These are phyloP conservation scores for Zaprionus lachaisei DNA, from an alignment of 1,140 invertebrate species.

Conservation along the genomic window DNA sequence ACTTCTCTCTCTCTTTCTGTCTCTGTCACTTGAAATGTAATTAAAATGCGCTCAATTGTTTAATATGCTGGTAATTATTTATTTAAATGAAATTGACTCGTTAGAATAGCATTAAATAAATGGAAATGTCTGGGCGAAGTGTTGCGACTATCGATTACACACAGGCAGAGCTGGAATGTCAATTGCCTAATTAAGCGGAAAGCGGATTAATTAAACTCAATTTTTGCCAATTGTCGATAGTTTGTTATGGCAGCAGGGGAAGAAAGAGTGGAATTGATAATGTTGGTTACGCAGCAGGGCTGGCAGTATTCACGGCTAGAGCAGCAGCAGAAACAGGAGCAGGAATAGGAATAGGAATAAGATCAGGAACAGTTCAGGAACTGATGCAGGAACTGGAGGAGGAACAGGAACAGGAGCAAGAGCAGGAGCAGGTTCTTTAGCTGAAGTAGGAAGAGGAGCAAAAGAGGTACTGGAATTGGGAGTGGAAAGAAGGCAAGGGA, in stretches of 20 bases:
- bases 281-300: too few relatives aligned
- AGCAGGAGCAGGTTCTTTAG: too few relatives aligned
- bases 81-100: constrained; percentile 28
- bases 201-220: constrained; percentile 50
- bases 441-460: too few relatives aligned
- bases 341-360: too few relatives aligned
- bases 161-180: background rate
- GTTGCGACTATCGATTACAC: constrained; percentile 33
- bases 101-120: constrained; percentile 46
- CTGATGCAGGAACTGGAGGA: too few relatives aligned
- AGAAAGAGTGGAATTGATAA: too few relatives aligned
- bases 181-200: constrained; percentile 52
- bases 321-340: too few relatives aligned
- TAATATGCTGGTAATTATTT: constrained; percentile 18
- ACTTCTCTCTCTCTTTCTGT: background rate
- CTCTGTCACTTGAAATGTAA: background rate
- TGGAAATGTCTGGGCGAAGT: constrained; percentile 16
- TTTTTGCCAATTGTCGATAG: constrained; percentile 8
- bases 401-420: too few relatives aligned
- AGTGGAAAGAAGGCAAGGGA: too few relatives aligned
- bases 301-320: too few relatives aligned
- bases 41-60: constrained; percentile 11
- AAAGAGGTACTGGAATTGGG: too few relatives aligned
- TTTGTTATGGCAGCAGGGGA: background rate
- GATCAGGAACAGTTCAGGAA: too few relatives aligned